A percentile compares a stretch with the other conserved stretches of the same genome.
Conservation (phyloP, 1,140 invertebrate species). For the Cyrtorhinus lividipennis region DNA sequence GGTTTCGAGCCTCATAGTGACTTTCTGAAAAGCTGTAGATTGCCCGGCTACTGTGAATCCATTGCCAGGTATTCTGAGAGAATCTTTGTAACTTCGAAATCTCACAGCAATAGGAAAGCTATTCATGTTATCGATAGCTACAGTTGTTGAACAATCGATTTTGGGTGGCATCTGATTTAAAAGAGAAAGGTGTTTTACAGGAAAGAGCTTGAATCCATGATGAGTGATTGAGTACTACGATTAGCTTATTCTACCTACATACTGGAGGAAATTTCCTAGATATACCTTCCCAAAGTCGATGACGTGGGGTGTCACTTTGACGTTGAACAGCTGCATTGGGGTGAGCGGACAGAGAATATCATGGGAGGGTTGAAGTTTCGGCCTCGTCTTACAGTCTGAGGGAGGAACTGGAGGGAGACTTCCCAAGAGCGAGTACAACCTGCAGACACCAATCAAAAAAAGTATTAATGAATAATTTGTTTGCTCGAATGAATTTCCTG, state of each 20-base stretch:
- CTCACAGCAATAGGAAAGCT: slow-evolving; percentile 22
- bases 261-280: not conserved
- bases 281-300: slow-evolving; percentile 28
- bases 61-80: not conserved
- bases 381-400: not conserved
- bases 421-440: not conserved
- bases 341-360: slow-evolving; percentile 26
- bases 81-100: not conserved
- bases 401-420: not conserved
- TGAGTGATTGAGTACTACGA: not conserved
- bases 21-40: not conserved
- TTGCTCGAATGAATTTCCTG: not conserved
- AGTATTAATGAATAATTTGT: not conserved
- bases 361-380: not conserved
- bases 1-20: not conserved
- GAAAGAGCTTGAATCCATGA: not conserved
- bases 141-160: slow-evolving; percentile 9
- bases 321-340: slow-evolving; percentile 28
- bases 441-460: not conserved
- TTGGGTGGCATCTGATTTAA: slow-evolving; percentile 15
- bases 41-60: not conserved
- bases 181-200: not conserved
- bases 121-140: slow-evolving; percentile 26
- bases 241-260: not conserved
- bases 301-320: slow-evolving; percentile 26